Conservation (phyloP, 2,797 vertebrate genomes). For the Nothura maculosa region DNA sequence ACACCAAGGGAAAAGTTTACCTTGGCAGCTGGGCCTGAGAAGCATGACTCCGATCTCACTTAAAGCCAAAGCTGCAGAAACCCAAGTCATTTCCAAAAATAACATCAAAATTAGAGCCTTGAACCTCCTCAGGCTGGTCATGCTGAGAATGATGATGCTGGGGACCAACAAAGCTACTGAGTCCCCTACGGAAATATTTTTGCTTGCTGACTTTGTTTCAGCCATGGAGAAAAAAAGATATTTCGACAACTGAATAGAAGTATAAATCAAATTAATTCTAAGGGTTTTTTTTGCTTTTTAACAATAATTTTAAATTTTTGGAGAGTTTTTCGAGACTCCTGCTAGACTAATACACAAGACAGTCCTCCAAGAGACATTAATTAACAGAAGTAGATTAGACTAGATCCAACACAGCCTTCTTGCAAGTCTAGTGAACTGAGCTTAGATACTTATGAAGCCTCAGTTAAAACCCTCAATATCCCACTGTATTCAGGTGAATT, state of each 20-base stretch:
- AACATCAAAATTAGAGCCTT: constrained; percentile 79
- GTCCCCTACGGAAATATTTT: constrained; percentile 39
- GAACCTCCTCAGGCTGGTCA: constrained; percentile 74
- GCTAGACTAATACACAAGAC: neutral
- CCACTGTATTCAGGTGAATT: neutral
- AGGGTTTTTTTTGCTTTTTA: neutral
- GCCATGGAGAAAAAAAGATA: neutral
- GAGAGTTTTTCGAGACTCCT: neutral
- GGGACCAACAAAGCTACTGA: constrained; percentile 69
- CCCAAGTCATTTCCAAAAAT: constrained; percentile 83
- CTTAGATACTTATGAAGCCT: neutral
- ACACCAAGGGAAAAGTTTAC: constrained; percentile 84
- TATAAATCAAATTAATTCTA: constrained; percentile 25
- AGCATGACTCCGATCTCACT: constrained; percentile 80
- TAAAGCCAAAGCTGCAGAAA: constrained; percentile 83
- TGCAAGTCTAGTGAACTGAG: neutral
- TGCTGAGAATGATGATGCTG: constrained; percentile 73
- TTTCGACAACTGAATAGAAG: constrained; percentile 7
- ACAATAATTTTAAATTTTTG: neutral
- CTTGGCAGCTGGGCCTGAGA: constrained; percentile 80
- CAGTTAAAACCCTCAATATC: neutral
- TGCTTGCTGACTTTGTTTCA: constrained; percentile 47
- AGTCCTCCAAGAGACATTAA: neutral
- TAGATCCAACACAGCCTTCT: neutral
- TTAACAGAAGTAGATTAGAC: neutral